phyloP scores from a whole-genome alignment of 2,888 invertebrate genomes.

The Thalpophila matura region DNA sequence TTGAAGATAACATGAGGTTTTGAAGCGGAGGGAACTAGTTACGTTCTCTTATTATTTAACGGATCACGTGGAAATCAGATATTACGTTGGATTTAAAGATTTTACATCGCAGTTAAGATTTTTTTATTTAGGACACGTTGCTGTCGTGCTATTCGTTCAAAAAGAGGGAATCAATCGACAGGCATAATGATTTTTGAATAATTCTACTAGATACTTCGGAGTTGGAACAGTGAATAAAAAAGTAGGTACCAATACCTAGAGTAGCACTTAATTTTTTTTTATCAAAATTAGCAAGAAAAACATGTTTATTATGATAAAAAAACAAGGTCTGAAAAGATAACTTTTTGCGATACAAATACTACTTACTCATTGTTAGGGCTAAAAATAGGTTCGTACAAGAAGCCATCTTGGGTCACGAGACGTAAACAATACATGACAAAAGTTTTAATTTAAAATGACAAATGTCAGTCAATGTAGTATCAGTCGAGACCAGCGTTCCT shows the following conservation, averaged over 20 bases:
- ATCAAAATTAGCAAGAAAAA: constrained; percentile 16
- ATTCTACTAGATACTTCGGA: too few species aligned
- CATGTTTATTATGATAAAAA: neutral
- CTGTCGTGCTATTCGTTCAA: too few species aligned
- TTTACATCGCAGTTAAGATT: too few species aligned
- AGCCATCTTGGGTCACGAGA: constrained; percentile 16
- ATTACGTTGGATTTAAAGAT: neutral
- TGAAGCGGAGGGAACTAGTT: constrained; percentile 51
- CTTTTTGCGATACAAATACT: constrained; percentile 17
- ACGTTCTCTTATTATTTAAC: constrained; percentile 6
- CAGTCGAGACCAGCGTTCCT: too few species aligned
- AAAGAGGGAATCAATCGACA: neutral
- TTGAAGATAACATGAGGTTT: constrained; percentile 27
- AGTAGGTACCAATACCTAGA: too few species aligned
- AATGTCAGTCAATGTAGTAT: too few species aligned
- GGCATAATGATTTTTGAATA: neutral
- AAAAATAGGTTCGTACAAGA: constrained; percentile 15
- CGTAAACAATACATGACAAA: constrained; percentile 16
- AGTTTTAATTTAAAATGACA: constrained; percentile 2
- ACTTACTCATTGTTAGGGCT: neutral
- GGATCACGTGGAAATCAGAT: constrained; percentile 27
- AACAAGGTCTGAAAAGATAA: constrained; percentile 21
- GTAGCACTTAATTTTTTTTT: too few species aligned
- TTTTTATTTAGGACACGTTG: too few species aligned
- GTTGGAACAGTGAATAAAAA: neutral